phyloP scores from a whole-genome alignment of 2,113 vertebrate species.

The Indicator indicator region DNA sequence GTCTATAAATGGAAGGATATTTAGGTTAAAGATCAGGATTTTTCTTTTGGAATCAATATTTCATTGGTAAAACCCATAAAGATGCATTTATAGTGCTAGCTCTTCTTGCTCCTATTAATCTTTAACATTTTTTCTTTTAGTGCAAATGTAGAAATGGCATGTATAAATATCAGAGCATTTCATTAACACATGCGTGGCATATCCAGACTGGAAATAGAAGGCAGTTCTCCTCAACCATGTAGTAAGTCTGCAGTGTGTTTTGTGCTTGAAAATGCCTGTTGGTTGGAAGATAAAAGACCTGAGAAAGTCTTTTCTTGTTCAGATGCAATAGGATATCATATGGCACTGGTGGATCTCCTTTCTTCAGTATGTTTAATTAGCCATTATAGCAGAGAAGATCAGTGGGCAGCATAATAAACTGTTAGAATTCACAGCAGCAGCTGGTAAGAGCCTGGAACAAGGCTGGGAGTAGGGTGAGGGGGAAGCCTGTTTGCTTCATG shows the following conservation, averaged over 20 bases:
- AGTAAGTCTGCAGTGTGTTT: neutral
- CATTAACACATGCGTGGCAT: neutral
- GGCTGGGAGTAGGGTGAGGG: neutral
- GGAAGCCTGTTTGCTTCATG: neutral
- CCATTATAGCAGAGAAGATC: neutral
- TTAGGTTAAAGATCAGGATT: neutral
- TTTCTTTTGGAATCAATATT: constrained; percentile 14
- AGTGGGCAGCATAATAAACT: neutral
- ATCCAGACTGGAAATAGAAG: neutral
- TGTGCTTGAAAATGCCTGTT: neutral
- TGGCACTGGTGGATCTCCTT: neutral
- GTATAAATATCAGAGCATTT: constrained; percentile 17
- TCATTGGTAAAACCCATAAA: neutral
- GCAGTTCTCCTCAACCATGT: neutral
- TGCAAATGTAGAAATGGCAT: neutral
- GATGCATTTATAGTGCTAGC: neutral
- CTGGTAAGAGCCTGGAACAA: neutral
- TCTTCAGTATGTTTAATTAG: neutral
- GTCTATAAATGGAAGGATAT: neutral
- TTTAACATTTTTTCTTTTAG: neutral
- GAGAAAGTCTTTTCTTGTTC: neutral
- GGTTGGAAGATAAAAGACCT: neutral
- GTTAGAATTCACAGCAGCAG: neutral
- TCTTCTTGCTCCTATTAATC: neutral
- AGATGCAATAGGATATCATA: neutral